These are phyloP conservation scores for Lucilia cuprina DNA, from an alignment of 1,140 invertebrate genomes.

Conservation along the genomic window DNA sequence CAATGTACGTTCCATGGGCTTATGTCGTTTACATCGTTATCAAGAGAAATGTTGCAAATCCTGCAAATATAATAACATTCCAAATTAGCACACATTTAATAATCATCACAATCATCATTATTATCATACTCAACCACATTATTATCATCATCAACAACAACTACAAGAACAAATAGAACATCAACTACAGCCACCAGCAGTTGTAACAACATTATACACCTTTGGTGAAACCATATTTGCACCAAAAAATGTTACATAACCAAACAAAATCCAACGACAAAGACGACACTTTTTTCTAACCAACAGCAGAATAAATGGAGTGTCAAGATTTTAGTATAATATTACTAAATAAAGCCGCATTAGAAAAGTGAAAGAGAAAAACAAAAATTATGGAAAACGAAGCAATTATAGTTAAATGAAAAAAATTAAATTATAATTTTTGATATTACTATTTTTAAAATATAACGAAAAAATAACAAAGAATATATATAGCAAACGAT, in stretches of 20 bases:
- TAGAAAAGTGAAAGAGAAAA: background rate
- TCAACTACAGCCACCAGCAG: background rate
- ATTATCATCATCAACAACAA: background rate
- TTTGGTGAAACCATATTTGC: background rate
- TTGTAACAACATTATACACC: background rate
- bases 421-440: conserved; percentile 34
- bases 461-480: background rate
- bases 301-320: background rate
- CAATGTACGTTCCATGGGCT: conserved; percentile 81
- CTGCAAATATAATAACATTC: conserved; percentile 64
- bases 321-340: background rate
- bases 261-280: background rate
- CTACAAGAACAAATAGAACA: background rate
- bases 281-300: background rate
- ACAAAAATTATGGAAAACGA: background rate
- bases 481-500: background rate
- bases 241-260: conserved; percentile 6
- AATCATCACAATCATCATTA: background rate
- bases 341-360: background rate
- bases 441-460: conserved; percentile 29
- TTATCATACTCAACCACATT: background rate
- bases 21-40: conserved; percentile 82
- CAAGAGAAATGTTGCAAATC: conserved; percentile 85
- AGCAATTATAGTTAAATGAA: conserved; percentile 27
- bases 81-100: conserved; percentile 34